Percentiles rank a stretch among this genome's conserved stretches.
Evolutionary conservation across 1,140 invertebrate genomes (phyloP).

Genomic region (Oryzaephilus surinamensis): DNA sequence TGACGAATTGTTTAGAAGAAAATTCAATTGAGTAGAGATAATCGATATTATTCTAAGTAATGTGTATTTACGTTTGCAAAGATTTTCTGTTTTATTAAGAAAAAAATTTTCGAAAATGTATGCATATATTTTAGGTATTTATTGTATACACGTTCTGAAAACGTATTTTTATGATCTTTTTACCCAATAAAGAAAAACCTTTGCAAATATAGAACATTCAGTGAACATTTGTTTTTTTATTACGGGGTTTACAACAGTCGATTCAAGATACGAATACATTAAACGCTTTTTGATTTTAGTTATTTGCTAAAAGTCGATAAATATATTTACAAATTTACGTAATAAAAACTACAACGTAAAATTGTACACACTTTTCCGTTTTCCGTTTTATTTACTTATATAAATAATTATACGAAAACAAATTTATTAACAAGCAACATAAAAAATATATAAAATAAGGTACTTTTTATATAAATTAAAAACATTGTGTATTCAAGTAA

Average conservation of each 20-base stretch:
- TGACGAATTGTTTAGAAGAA: too few relatives aligned
- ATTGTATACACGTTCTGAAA: too few relatives aligned
- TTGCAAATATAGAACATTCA: constrained; percentile 17
- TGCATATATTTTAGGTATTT: too few relatives aligned
- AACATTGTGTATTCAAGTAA: background rate
- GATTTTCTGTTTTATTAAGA: too few relatives aligned
- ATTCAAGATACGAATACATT: constrained; percentile 17
- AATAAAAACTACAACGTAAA: background rate
- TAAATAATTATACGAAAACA: constrained; percentile 1
- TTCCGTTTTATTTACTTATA: constrained; percentile 7
- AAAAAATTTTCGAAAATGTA: too few relatives aligned
- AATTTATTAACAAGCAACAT: constrained; percentile 10
- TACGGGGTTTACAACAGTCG: constrained; percentile 25
- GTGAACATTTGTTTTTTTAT: too few relatives aligned
- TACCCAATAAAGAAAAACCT: background rate
- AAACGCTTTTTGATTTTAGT: constrained; percentile 13
- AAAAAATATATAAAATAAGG: background rate
- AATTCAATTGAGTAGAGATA: too few relatives aligned
- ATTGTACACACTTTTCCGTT: background rate
- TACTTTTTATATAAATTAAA: constrained; percentile 9
- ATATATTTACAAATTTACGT: constrained; percentile 2
- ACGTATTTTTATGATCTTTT: background rate
- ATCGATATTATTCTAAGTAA: too few relatives aligned
- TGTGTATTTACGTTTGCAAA: constrained; percentile 7
- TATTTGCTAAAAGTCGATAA: too few relatives aligned